phyloP scores from a whole-genome alignment of 2,797 vertebrate genomes.

The Iguana delicatissima region DNA sequence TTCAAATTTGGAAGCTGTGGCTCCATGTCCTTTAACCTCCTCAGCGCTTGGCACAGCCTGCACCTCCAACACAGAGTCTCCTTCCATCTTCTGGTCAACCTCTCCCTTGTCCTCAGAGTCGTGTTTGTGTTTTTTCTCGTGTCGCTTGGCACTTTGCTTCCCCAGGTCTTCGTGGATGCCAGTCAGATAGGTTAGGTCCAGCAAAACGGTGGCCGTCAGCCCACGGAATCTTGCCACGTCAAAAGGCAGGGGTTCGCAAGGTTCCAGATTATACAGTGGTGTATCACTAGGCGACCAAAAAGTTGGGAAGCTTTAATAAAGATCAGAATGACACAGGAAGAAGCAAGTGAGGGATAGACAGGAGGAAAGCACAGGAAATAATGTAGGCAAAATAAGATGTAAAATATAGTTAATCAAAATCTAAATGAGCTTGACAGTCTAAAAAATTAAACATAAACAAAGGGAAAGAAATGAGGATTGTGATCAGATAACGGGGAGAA shows the following conservation, averaged over 20 bases:
- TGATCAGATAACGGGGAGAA: conserved; percentile 71
- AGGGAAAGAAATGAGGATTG: conserved; percentile 67
- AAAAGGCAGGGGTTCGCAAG: conserved; percentile 95
- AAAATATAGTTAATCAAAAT: conserved; percentile 70
- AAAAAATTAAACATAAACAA: conserved; percentile 67
- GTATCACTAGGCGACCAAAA: conserved; percentile 99
- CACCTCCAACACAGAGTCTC: conserved; percentile 77
- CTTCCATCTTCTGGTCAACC: conserved; percentile 80
- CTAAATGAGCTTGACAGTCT: conserved; percentile 60
- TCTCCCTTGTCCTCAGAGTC: conserved; percentile 85
- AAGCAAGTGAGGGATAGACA: conserved; percentile 94
- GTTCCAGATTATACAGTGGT: conserved; percentile 97
- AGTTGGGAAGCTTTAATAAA: conserved; percentile 99
- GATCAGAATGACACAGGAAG: conserved; percentile 91
- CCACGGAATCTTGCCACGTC: conserved; percentile 95
- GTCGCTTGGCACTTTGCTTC: conserved; percentile 88
- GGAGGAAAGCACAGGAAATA: conserved; percentile 86
- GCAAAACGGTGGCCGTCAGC: conserved; percentile 92
- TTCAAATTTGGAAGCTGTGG: conserved; percentile 86
- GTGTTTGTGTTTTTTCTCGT: conserved; percentile 91
- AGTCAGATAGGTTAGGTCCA: conserved; percentile 96
- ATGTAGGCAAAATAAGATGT: conserved; percentile 79
- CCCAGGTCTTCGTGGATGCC: conserved; percentile 93
- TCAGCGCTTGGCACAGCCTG: conserved; percentile 87
- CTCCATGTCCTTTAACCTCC: conserved; percentile 85